Percentiles rank a stretch among this genome's conserved stretches.
phyloP scores from a whole-genome alignment of 2,888 invertebrate genomes.

The Argyresthia albistria region DNA sequence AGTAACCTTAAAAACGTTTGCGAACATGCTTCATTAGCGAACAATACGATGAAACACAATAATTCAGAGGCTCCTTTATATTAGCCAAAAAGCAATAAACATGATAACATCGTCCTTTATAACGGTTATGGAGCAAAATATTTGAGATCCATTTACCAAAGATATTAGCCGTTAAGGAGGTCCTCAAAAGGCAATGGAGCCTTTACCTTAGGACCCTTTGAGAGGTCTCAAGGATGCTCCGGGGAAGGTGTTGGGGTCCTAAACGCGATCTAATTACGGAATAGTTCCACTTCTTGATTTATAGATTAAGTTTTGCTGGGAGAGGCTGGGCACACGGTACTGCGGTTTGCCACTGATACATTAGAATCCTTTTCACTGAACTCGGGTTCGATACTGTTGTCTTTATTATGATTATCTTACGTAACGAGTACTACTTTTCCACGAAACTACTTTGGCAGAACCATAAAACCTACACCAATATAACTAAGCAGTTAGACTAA shows the following conservation, averaged over 20 bases:
- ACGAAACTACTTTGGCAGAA: too few species aligned
- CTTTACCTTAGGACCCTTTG: constrained; percentile 62
- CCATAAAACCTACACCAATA: too few species aligned
- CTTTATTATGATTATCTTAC: too few species aligned
- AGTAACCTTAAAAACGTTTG: neutral
- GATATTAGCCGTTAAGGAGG: constrained; percentile 71
- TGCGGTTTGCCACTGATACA: constrained; percentile 44
- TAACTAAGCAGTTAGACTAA: too few species aligned
- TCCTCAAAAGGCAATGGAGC: constrained; percentile 50
- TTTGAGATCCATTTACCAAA: constrained; percentile 64
- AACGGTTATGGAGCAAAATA: constrained; percentile 56
- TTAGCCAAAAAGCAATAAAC: constrained; percentile 44
- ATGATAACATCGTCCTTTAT: constrained; percentile 45
- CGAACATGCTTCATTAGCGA: constrained; percentile 5
- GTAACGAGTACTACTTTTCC: too few species aligned
- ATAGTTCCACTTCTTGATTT: constrained; percentile 74
- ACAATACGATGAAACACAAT: neutral
- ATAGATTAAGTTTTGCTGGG: constrained; percentile 64
- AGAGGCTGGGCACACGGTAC: constrained; percentile 43
- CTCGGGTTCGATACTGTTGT: constrained; percentile 11
- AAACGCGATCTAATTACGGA: constrained; percentile 73
- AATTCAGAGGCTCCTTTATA: neutral
- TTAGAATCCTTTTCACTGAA: constrained; percentile 39
- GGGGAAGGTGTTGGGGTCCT: constrained; percentile 68
- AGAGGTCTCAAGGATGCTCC: constrained; percentile 31